A percentile compares a stretch with the other conserved stretches of the same genome.
These are phyloP conservation scores for Drosophila nikananu DNA, from an alignment of 1,140 invertebrate genomes.

Conservation along the genomic window DNA sequence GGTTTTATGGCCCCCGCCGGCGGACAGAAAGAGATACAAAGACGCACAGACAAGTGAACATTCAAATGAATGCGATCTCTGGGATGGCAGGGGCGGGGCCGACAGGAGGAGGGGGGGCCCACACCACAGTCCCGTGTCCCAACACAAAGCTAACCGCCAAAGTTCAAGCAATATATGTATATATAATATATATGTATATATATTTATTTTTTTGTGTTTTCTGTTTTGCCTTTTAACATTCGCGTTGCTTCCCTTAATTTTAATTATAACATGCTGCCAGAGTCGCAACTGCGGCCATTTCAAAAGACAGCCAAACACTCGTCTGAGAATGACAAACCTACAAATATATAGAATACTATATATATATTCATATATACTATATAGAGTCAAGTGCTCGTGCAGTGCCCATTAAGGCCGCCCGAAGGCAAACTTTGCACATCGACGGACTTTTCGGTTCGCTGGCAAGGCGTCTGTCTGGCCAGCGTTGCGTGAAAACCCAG, in stretches of 20 bases:
- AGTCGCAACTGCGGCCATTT: slow-evolving; percentile 33
- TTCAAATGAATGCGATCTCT: slow-evolving; percentile 74
- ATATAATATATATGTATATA: neutral
- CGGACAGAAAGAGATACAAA: slow-evolving; percentile 45
- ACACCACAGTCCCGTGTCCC: slow-evolving; percentile 39
- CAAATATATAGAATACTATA: slow-evolving; percentile 25
- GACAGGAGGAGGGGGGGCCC: neutral
- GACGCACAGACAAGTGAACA: slow-evolving; percentile 67
- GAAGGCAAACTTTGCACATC: slow-evolving; percentile 56
- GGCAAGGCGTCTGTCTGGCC: slow-evolving; percentile 30
- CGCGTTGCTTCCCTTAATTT: slow-evolving; percentile 64
- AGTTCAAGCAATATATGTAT: slow-evolving; percentile 53
- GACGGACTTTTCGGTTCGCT: slow-evolving; percentile 50
- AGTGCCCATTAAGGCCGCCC: slow-evolving; percentile 40
- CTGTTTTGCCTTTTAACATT: slow-evolving; percentile 44
- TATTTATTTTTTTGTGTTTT: slow-evolving; percentile 24
- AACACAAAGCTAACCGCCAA: slow-evolving; percentile 69
- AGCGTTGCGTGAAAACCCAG: slow-evolving; percentile 49
- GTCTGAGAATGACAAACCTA: slow-evolving; percentile 23
- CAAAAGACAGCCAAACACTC: slow-evolving; percentile 30
- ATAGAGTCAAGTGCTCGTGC: slow-evolving; percentile 23
- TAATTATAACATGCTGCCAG: slow-evolving; percentile 60
- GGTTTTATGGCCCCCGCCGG: slow-evolving; percentile 68
- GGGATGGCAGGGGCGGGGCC: slow-evolving; percentile 13
- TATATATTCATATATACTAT: slow-evolving; percentile 17